These are phyloP conservation scores for Aurelia sp. DNA, from an alignment of 30 jellyfish, hydroid and myxozoan genomes.

Conservation along the genomic window DNA sequence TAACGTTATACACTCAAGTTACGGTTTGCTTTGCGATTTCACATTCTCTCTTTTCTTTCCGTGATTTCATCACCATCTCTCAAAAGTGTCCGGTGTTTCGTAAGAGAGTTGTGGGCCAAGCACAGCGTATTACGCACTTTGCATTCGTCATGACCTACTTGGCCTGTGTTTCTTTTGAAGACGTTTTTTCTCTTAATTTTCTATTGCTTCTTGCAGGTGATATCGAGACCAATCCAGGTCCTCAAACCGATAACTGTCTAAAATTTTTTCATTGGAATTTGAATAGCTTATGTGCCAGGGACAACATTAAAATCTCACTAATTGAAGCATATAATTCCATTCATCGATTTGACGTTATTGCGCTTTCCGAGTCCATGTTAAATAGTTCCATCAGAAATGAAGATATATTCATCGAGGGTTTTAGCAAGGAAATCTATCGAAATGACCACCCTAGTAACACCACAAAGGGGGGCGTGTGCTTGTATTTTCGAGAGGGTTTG, in stretches of 20 bases:
- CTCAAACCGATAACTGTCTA: not conserved
- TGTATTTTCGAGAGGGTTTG: no score
- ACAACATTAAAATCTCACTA: slow-evolving; percentile 9
- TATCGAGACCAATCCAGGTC: slow-evolving; percentile 12
- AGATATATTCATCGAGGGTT: not conserved
- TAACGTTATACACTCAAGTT: no score
- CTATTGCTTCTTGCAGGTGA: slow-evolving; percentile 1
- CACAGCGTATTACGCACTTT: not conserved
- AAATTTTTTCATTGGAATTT: not conserved
- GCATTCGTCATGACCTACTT: slow-evolving; percentile 9
- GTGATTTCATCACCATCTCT: no score
- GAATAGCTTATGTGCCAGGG: slow-evolving; percentile 31
- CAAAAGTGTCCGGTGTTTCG: no score
- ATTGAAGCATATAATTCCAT: not conserved
- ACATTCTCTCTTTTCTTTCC: no score
- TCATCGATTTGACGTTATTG: no score
- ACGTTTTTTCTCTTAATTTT: not conserved
- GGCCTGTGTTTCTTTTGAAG: slow-evolving; percentile 25
- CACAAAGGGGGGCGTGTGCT: no score
- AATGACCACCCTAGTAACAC: no score
- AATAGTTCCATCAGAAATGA: not conserved
- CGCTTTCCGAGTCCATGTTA: no score
- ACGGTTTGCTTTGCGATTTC: no score
- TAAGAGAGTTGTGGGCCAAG: not conserved
- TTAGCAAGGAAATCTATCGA: no score